Evolutionary conservation across 2,797 vertebrate species (phyloP).

Genomic region (Euphonia xanthogaster): DNA sequence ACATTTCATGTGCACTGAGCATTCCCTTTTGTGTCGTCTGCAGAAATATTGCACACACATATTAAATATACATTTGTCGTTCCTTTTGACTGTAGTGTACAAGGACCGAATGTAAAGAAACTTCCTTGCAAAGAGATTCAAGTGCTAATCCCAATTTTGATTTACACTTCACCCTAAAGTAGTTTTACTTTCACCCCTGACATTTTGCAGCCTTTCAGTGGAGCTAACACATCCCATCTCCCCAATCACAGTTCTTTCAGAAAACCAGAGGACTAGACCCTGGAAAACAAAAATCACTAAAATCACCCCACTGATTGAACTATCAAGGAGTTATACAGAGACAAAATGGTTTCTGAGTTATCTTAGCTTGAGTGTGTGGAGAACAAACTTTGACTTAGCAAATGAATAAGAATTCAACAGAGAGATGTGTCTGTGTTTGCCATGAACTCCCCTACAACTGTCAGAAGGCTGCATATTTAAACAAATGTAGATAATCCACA

Average conservation of each 20-base stretch:
- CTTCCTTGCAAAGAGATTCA: neutral
- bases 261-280: neutral
- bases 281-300: neutral
- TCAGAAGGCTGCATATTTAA: neutral
- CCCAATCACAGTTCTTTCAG: neutral
- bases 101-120: neutral
- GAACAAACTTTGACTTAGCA: neutral
- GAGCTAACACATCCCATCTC: neutral
- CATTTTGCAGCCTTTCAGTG: neutral
- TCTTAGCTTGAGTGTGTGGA: neutral
- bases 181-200: neutral
- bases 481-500: neutral
- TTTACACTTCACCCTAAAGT: neutral
- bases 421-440: neutral
- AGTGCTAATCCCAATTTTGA: neutral
- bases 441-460: neutral
- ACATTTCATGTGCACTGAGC: neutral
- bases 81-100: neutral
- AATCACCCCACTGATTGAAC: slow-evolving; percentile 9
- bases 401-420: neutral
- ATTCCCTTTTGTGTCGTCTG: neutral
- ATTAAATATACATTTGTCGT: neutral
- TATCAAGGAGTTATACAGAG: neutral
- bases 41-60: neutral
- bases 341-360: neutral